A percentile compares a stretch with the other conserved stretches of the same genome.
Evolutionary conservation across 2,113 vertebrate species (phyloP).

Genomic region (Eidolon helvum): DNA sequence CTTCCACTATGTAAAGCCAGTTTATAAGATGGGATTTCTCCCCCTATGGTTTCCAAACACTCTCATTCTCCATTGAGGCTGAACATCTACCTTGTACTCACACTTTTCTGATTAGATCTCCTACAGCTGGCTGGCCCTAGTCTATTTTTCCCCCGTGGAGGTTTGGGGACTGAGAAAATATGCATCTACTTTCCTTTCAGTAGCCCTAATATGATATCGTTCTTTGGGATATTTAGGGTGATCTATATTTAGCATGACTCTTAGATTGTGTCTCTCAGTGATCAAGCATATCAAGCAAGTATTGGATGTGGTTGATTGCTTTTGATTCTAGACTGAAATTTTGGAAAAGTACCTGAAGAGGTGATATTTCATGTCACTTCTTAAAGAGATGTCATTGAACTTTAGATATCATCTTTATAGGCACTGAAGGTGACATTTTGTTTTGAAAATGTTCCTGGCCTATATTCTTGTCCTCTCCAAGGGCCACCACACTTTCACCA

Average conservation of each 20-base stretch:
- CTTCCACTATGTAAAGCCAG: neutral
- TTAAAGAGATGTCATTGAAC: neutral
- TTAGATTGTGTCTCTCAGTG: neutral
- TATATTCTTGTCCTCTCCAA: neutral
- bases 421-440: neutral
- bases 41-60: neutral
- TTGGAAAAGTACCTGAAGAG: neutral
- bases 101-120: neutral
- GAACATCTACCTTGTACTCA: neutral
- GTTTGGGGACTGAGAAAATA: neutral
- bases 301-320: neutral
- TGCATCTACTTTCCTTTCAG: neutral
- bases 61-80: neutral
- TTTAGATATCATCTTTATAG: slow-evolving; percentile 8
- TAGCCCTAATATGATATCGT: neutral
- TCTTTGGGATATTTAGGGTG: neutral
- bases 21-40: neutral
- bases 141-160: neutral
- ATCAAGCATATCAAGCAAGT: neutral
- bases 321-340: neutral
- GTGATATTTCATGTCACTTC: neutral
- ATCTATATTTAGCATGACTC: neutral
- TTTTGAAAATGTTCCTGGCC: neutral
- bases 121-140: neutral
- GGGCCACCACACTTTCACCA: neutral